phyloP scores from a whole-genome alignment of 1,140 invertebrate species.

The Chelonus insularis region DNA sequence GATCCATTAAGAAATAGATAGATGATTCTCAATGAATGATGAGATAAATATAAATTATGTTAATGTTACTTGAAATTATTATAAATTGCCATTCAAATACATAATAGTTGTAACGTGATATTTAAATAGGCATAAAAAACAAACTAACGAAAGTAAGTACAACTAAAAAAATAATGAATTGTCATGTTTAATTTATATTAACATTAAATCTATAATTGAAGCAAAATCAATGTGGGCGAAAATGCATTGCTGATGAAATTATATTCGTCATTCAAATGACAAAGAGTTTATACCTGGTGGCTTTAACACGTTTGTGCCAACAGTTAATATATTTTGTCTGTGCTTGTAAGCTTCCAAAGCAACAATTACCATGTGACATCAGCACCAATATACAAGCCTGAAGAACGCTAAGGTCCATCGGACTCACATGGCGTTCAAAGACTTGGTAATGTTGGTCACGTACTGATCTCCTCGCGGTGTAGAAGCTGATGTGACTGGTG shows the following conservation, averaged over 20 bases:
- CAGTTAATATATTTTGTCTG: conserved; percentile 18
- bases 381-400: background rate
- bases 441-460: conserved; percentile 42
- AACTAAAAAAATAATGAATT: conserved; percentile 12
- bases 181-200: conserved; percentile 8
- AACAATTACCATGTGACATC: background rate
- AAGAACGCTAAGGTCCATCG: no score
- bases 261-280: conserved; percentile 35
- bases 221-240: conserved; percentile 23
- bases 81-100: no score
- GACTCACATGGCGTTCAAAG: no score
- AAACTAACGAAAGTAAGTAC: background rate
- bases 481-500: conserved; percentile 37
- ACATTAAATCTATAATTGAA: background rate
- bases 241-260: conserved; percentile 24
- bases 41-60: no score
- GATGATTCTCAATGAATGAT: no score
- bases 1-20: no score
- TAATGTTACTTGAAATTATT: no score
- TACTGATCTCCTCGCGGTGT: conserved; percentile 27
- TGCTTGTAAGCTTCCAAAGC: conserved; percentile 4
- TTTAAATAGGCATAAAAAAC: no score
- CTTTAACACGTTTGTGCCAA: conserved; percentile 9
- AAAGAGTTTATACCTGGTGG: conserved; percentile 28
- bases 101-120: no score